Percentiles rank a stretch among this genome's conserved stretches.
These are phyloP conservation scores for Cynocephalus volans DNA, from an alignment of 2,113 vertebrate genomes.

Conservation along the genomic window DNA sequence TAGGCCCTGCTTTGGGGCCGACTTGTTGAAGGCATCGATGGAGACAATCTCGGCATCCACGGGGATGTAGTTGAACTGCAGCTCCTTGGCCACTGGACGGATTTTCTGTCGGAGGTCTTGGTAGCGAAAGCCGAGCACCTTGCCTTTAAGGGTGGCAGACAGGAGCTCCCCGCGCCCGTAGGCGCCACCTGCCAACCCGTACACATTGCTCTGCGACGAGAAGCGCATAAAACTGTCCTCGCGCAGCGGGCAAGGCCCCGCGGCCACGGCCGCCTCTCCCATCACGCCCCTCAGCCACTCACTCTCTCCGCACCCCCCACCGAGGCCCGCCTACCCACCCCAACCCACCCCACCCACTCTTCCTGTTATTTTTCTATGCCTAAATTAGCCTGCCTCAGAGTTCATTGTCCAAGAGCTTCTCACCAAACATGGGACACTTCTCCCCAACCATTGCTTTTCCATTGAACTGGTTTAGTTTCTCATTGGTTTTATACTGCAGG, in stretches of 20 bases:
- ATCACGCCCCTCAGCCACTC: background rate
- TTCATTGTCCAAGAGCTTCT: background rate
- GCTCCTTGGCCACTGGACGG: conserved; percentile 94
- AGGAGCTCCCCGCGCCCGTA: conserved; percentile 92
- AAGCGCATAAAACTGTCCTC: conserved; percentile 96
- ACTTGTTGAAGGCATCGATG: conserved; percentile 97
- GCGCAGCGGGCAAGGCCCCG: conserved; percentile 88
- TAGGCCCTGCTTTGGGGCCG: conserved; percentile 93
- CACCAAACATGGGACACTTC: background rate
- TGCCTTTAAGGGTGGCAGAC: conserved; percentile 95
- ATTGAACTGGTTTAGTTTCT: background rate
- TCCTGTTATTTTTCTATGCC: background rate
- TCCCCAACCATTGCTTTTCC: background rate
- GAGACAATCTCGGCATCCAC: conserved; percentile 97
- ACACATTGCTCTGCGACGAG: conserved; percentile 96
- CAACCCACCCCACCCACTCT: background rate
- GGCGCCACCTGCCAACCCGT: conserved; percentile 92
- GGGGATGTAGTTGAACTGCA: conserved; percentile 97
- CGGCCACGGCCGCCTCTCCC: conserved; percentile 57
- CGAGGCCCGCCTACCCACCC: no score
- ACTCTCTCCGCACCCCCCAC: background rate
- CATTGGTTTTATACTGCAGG: background rate
- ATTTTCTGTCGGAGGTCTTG: conserved; percentile 94
- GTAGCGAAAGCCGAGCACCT: conserved; percentile 95
- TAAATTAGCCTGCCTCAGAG: background rate